Conservation (phyloP, 2,113 vertebrate species). For the Hemibagrus wyckioides region DNA sequence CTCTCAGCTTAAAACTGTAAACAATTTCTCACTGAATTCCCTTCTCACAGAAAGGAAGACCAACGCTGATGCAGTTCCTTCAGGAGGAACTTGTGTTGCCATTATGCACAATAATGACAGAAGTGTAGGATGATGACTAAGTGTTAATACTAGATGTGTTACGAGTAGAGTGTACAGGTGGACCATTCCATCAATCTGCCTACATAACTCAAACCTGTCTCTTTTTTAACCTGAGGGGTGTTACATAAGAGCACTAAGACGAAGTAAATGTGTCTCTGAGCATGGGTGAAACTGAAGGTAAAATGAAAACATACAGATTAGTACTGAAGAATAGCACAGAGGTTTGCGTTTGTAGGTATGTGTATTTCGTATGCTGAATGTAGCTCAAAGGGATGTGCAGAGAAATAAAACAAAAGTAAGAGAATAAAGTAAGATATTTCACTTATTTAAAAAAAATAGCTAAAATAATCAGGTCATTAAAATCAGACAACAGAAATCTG, state of each 20-base stretch:
- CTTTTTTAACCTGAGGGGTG: background rate
- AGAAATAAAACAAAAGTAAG: background rate
- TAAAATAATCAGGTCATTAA: background rate
- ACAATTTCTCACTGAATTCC: background rate
- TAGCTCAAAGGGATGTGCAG: background rate
- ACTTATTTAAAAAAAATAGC: background rate
- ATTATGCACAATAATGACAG: background rate
- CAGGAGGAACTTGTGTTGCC: background rate
- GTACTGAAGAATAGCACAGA: background rate
- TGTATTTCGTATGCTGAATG: background rate
- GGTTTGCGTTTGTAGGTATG: background rate
- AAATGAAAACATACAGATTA: background rate
- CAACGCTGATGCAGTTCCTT: background rate
- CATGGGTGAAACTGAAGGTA: background rate
- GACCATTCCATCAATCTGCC: background rate
- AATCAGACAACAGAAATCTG: fast-evolving
- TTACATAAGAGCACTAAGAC: background rate
- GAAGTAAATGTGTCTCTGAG: background rate
- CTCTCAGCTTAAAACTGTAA: conserved; percentile 30
- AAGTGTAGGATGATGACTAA: background rate
- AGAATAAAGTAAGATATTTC: background rate
- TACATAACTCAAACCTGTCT: background rate
- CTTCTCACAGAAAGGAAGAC: background rate
- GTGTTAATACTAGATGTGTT: background rate
- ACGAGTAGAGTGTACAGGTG: background rate